Base-by-base conservation (phyloP, 37 sponge, comb jelly and placozoan genomes). In the Chondrosia reniformis region DNA sequence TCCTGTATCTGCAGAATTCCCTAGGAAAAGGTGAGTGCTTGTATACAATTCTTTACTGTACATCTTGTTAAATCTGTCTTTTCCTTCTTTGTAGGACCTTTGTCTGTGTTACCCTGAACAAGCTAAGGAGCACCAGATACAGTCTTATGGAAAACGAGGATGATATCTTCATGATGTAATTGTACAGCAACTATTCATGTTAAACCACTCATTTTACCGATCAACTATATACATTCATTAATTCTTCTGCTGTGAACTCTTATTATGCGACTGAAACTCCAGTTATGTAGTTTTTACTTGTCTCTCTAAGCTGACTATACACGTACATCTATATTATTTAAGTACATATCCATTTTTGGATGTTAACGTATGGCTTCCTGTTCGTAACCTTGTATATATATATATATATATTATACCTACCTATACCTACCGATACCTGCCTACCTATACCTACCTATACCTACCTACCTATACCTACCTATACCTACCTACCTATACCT, bases 111-210 rank as follows among this genome's bases (percentile, higher is more conserved):
- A 40, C 7, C 24, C 43, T 69, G 4, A 31, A 39, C 41, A 44
- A 44, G 8, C 39, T 69, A 21, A 69, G 42, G 1, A 69, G 72
- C 44, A 8, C 41, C n/a, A 25, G 42, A 25, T 69, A 69, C 72
- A 69, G 72, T 25, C 41, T 69, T 34, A 44, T 69, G 44, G 72
- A 69, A 7, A 34, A 69, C 24, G 72, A 69, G 24, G 72, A 69
- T 69, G 72, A 69, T 6, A 69, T 69, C 43, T 69, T 69, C 72
- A 69, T 69, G 72, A 69, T 1, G 7, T 69, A 24, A 69, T 64
- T 4, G 32, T 28, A 33, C 34, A 7, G 2, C 52, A 49, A 15
- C 15, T 19, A 49, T 49, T 10, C 52, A 49, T 10, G 10, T 15
- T 15, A 19, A 15, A 49, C 52, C 52, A 49, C 15, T 49, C 52